Percentiles rank a stretch among this genome's conserved stretches.
These are phyloP conservation scores for Lutjanus argentimaculatus DNA, from an alignment of 2,797 vertebrate species.

Conservation along the genomic window DNA sequence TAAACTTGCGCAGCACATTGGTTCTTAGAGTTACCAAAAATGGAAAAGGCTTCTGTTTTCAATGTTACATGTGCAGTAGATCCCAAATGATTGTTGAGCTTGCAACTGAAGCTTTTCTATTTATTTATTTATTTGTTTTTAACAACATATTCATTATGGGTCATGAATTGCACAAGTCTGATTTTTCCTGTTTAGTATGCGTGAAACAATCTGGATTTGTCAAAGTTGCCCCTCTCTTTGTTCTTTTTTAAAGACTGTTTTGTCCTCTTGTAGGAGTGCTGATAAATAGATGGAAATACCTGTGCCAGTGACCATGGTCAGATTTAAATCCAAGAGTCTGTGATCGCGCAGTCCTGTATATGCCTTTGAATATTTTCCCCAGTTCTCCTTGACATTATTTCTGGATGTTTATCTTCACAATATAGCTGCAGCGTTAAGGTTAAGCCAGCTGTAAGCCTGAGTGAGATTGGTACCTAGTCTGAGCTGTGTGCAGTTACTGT, in stretches of 20 bases:
- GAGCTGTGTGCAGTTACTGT: conserved; percentile 11
- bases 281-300: not conserved
- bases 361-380: not conserved
- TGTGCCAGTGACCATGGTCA: not conserved
- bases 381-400: not conserved
- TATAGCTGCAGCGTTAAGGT: not conserved
- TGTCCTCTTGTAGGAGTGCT: not conserved
- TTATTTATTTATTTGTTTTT: conserved; percentile 18
- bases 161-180: conserved; percentile 12
- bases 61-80: not conserved
- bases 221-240: not conserved
- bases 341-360: not conserved
- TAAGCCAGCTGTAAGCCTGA: conserved; percentile 3
- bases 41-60: conserved; percentile 4
- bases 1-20: conserved; percentile 9
- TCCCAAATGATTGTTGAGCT: conserved; percentile 17
- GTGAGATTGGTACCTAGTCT: not conserved
- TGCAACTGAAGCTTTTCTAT: conserved; percentile 16
- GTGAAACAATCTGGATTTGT: not conserved
- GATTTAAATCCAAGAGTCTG: not conserved
- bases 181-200: not conserved
- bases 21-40: conserved; percentile 7
- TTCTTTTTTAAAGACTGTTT: not conserved
- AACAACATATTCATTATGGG: not conserved
- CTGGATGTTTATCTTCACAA: not conserved